Evolutionary conservation across 2,113 vertebrate genomes (phyloP).

Genomic region (Orycteropus afer): DNA sequence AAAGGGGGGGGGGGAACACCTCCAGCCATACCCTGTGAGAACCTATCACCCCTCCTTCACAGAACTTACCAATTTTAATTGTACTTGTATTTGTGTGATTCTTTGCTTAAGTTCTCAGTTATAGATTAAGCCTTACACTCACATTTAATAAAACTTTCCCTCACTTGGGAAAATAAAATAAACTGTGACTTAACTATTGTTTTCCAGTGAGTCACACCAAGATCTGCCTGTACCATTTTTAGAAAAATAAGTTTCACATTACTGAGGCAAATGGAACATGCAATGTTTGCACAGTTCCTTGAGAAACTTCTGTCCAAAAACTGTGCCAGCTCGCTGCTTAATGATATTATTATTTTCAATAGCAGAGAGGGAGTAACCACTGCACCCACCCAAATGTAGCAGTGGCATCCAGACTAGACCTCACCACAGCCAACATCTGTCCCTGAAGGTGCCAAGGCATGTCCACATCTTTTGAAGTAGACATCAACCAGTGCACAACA

Average conservation of each 20-base stretch:
- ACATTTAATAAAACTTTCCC: slow-evolving; percentile 36
- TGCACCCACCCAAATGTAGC: background rate
- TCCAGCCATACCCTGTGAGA: background rate
- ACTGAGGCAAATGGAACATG: slow-evolving; percentile 62
- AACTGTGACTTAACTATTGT: slow-evolving; percentile 76
- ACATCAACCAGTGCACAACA: background rate
- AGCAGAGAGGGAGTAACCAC: background rate
- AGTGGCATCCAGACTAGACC: accelerated
- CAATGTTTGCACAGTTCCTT: slow-evolving; percentile 60
- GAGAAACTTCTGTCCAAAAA: slow-evolving; percentile 59
- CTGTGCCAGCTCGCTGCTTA: background rate
- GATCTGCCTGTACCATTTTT: slow-evolving; percentile 71
- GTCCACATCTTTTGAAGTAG: background rate
- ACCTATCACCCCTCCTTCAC: background rate
- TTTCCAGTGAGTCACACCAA: slow-evolving; percentile 73
- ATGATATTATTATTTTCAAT: background rate
- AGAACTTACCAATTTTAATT: background rate
- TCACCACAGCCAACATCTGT: no score
- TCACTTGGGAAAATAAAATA: slow-evolving; percentile 56
- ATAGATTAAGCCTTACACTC: background rate
- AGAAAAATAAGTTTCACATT: slow-evolving; percentile 71
- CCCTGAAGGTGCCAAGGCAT: background rate
- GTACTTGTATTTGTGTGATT: background rate
- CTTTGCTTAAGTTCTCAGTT: background rate
- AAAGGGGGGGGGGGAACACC: no score